phyloP scores from a whole-genome alignment of 2,888 invertebrate species.

The Drymonia ruficornis region DNA sequence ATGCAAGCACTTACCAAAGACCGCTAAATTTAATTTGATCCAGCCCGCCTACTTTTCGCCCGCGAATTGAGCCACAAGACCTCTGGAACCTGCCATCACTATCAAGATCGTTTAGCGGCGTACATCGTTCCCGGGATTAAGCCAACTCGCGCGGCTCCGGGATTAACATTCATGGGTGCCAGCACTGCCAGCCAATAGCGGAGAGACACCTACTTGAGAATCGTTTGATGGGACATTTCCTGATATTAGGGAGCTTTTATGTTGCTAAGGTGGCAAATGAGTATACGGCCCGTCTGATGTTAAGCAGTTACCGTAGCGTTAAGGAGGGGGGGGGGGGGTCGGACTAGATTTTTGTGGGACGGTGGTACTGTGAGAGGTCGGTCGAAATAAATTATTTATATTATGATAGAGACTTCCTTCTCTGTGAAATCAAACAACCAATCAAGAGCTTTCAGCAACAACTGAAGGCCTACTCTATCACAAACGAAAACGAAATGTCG shows the following conservation, averaged over 20 bases:
- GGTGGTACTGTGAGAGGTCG: too few relatives aligned
- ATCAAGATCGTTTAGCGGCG: conserved; percentile 30
- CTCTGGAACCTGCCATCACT: conserved; percentile 17
- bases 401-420: too few relatives aligned
- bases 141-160: conserved; percentile 37
- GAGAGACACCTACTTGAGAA: not conserved
- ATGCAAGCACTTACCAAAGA: not conserved
- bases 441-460: too few relatives aligned
- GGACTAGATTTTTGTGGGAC: too few relatives aligned
- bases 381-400: too few relatives aligned
- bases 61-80: not conserved
- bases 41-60: not conserved
- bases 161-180: conserved; percentile 61
- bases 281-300: too few relatives aligned
- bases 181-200: conserved; percentile 41
- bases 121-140: conserved; percentile 38
- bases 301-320: too few relatives aligned
- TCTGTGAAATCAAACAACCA: too few relatives aligned
- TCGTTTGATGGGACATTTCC: not conserved
- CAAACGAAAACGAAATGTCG: too few relatives aligned
- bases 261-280: too few relatives aligned
- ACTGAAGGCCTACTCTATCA: too few relatives aligned
- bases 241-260: not conserved
- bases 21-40: conserved; percentile 50
- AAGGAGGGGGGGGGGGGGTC: too few relatives aligned